A percentile compares a stretch with the other conserved stretches of the same genome.
These are phyloP conservation scores for Lamellibrachia satsuma DNA, from an alignment of 2,888 invertebrate species.

Conservation along the genomic window DNA sequence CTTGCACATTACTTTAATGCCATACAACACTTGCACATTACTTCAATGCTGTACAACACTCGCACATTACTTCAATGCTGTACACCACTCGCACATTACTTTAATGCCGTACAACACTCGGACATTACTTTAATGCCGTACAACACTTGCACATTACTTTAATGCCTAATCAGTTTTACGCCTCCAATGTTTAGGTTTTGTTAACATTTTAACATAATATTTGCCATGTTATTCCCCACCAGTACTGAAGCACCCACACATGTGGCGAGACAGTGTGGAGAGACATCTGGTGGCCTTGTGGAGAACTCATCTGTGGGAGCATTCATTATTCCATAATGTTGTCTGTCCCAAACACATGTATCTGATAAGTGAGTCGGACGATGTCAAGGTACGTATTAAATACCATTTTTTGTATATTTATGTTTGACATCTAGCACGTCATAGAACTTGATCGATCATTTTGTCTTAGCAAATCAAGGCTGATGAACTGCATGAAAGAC, in stretches of 20 bases:
- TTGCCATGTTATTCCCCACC: not conserved
- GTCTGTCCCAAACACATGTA: conserved; percentile 11
- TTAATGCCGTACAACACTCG: no score
- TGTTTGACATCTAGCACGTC: no score
- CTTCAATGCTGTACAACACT: no score
- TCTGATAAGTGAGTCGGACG: not conserved
- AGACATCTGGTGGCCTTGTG: conserved; percentile 4
- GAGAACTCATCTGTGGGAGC: not conserved
- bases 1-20: no score
- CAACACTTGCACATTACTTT: not conserved
- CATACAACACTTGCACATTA: no score
- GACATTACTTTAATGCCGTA: no score
- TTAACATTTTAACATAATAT: not conserved
- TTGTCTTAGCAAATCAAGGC: no score
- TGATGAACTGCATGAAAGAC: no score
- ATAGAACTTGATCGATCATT: no score
- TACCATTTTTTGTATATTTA: not conserved
- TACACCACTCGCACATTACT: no score
- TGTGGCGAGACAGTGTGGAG: not conserved
- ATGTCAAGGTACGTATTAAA: not conserved
- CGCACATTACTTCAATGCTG: no score
- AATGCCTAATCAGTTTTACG: not conserved
- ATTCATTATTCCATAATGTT: conserved; percentile 10
- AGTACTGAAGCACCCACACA: not conserved
- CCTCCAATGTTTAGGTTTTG: not conserved